Conservation (phyloP, 2,797 vertebrate genomes). For the Pyrocephalus nanus region DNA sequence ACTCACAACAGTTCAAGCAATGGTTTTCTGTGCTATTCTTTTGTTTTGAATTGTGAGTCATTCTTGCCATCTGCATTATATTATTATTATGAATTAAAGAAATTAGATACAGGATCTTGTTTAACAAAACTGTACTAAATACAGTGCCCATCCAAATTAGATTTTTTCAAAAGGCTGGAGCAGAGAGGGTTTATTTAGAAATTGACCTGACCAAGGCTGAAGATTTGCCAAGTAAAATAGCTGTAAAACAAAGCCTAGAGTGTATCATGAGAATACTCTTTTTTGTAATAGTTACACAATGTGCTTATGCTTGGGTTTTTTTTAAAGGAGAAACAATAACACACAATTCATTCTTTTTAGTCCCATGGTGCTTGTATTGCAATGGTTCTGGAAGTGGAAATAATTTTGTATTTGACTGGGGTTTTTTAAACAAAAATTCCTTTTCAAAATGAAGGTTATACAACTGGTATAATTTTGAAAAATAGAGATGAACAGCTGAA, state of each 20-base stretch:
- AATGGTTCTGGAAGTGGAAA: neutral
- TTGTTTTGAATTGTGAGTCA: neutral
- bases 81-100: neutral
- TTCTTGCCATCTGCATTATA: neutral
- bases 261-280: neutral
- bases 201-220: neutral
- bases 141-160: neutral
- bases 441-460: neutral
- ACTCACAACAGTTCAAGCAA: neutral
- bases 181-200: conserved; percentile 9
- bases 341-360: neutral
- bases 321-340: neutral
- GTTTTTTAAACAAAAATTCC: neutral
- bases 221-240: neutral
- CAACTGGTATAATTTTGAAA: neutral
- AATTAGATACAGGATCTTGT: neutral
- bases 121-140: neutral
- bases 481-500: neutral
- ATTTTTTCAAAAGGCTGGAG: conserved; percentile 6
- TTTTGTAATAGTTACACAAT: neutral
- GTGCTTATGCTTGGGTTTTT: neutral
- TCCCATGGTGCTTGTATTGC: neutral
- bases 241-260: neutral
- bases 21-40: neutral
- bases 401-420: neutral